phyloP scores from a whole-genome alignment of 2,797 vertebrate species.

The Crenichthys baileyi region DNA sequence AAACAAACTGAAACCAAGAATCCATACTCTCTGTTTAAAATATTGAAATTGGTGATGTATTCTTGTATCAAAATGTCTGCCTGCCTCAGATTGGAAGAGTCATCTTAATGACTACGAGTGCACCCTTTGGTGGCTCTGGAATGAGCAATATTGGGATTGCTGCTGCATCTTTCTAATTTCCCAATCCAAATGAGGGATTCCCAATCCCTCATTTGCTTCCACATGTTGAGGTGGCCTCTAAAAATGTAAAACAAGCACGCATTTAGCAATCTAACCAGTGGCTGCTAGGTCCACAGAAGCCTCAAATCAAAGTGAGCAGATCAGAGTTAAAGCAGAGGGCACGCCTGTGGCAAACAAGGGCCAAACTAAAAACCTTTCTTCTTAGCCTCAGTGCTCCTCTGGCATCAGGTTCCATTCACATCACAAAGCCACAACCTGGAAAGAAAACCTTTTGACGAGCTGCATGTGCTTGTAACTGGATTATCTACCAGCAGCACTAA shows the following conservation, averaged over 20 bases:
- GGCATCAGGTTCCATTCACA: slow-evolving; percentile 75
- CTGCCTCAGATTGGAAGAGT: not conserved
- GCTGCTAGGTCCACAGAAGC: slow-evolving; percentile 48
- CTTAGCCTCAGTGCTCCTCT: slow-evolving; percentile 58
- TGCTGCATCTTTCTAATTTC: slow-evolving; percentile 9
- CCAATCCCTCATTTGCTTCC: slow-evolving; percentile 29
- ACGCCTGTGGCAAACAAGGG: slow-evolving; percentile 59
- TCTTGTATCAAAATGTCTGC: not conserved
- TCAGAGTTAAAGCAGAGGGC: slow-evolving; percentile 60
- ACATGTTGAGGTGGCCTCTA: slow-evolving; percentile 25
- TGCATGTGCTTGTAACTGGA: slow-evolving; percentile 79
- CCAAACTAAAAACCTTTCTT: slow-evolving; percentile 63
- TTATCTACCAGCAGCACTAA: slow-evolving; percentile 78
- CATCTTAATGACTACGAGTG: not conserved
- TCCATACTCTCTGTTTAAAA: not conserved
- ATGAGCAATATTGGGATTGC: not conserved
- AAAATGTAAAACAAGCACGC: slow-evolving; percentile 46
- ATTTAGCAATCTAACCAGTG: slow-evolving; percentile 21
- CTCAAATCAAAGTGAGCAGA: slow-evolving; percentile 61
- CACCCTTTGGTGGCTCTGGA: not conserved
- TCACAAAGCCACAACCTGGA: slow-evolving; percentile 80
- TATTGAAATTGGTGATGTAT: not conserved
- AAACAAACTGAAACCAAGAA: not conserved
- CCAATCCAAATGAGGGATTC: slow-evolving; percentile 26
- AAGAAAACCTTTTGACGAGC: slow-evolving; percentile 74